Conservation (phyloP, 1,140 invertebrate genomes). For the Metaphire vulgaris region DNA sequence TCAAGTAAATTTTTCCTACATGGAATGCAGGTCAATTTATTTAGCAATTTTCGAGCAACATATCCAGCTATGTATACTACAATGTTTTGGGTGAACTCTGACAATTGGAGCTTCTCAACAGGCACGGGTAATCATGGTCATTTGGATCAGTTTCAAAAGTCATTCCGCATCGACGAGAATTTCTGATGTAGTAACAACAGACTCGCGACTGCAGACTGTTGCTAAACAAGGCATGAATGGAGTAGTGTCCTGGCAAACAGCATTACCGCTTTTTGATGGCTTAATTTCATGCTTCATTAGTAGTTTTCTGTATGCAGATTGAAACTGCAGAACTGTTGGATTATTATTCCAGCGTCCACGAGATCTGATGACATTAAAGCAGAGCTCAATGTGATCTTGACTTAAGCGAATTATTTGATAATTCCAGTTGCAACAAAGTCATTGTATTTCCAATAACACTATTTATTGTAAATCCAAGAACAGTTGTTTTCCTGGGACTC, state of each 20-base stretch:
- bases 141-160: background rate
- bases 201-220: background rate
- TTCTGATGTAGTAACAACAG: background rate
- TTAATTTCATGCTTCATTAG: background rate
- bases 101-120: background rate
- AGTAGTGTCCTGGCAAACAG: background rate
- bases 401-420: slow-evolving; percentile 38
- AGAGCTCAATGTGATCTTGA: slow-evolving; percentile 50
- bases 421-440: slow-evolving; percentile 1
- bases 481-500: background rate
- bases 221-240: background rate
- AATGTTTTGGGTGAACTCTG: background rate
- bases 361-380: slow-evolving; percentile 45
- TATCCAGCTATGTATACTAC: background rate
- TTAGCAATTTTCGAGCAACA: background rate
- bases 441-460: slow-evolving; percentile 1
- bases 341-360: slow-evolving; percentile 49
- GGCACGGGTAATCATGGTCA: background rate
- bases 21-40: background rate
- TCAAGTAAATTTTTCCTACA: background rate
- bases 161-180: background rate
- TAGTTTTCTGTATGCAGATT: slow-evolving; percentile 23
- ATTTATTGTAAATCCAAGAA: slow-evolving; percentile 12
- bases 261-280: background rate
- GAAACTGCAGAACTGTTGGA: slow-evolving; percentile 42